Evolutionary conservation across 2,113 vertebrate genomes (phyloP).

Genomic region (Aplodontia rufa): DNA sequence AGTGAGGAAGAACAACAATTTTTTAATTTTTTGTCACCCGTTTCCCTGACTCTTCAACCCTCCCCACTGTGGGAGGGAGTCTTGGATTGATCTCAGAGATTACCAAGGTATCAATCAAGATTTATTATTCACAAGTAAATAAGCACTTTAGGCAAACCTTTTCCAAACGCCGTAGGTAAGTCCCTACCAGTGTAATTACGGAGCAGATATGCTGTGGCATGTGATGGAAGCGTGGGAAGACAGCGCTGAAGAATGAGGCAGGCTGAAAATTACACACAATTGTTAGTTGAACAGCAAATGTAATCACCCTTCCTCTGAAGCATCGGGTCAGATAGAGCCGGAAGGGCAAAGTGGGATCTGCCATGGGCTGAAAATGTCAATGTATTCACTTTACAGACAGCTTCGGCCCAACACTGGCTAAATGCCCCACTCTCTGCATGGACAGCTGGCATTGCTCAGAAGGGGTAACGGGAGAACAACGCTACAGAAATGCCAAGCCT

Average conservation of each 20-base stretch:
- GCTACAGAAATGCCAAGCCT: slow-evolving; percentile 72
- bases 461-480: slow-evolving; percentile 60
- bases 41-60: slow-evolving; percentile 33
- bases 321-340: slow-evolving; percentile 62
- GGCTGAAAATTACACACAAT: slow-evolving; percentile 74
- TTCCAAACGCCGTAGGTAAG: slow-evolving; percentile 55
- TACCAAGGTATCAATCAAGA: slow-evolving; percentile 69
- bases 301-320: slow-evolving; percentile 62
- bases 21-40: neutral
- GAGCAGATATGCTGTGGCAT: slow-evolving; percentile 65
- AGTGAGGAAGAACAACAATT: neutral
- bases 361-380: slow-evolving; percentile 74
- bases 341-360: slow-evolving; percentile 69
- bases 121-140: slow-evolving; percentile 70
- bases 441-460: slow-evolving; percentile 72
- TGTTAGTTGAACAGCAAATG: slow-evolving; percentile 53
- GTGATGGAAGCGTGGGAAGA: slow-evolving; percentile 69
- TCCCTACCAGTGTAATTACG: slow-evolving; percentile 57
- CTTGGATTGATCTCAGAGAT: slow-evolving; percentile 57
- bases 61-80: neutral
- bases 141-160: slow-evolving; percentile 56
- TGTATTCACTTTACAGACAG: slow-evolving; percentile 54
- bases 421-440: slow-evolving; percentile 37
- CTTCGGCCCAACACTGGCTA: slow-evolving; percentile 55
- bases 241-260: slow-evolving; percentile 16